Evolutionary conservation across 2,888 invertebrate genomes (phyloP), one percentile per base, ranked within the genome.

Genomic region (Sinodicranocentrus sp.): DNA sequence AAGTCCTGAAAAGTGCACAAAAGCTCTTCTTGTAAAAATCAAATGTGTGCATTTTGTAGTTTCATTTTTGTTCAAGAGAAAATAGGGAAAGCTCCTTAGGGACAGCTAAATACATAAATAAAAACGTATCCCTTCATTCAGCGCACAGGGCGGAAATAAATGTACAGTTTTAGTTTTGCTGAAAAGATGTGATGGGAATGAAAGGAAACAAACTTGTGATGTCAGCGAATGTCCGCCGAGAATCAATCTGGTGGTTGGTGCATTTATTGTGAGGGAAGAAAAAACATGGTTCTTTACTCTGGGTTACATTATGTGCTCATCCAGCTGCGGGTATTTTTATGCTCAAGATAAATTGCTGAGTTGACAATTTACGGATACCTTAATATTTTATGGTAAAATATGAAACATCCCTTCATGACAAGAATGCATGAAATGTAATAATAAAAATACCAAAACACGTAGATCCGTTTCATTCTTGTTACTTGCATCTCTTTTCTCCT

Each of bases 321-420:
- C 39, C 13, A 5, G 19, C 19, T 52, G 19, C 52, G 19, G n/a
- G 19, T 80, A 43, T 70, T 82, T 67, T 43, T 80, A 72, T 73
- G 68, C 23, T 75, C 26, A 65, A 59, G 82, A 82, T 82, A 76
- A 82, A 82, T 82, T 71, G 82, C 82, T 76, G 82, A 82, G 68
- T 75, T 82, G 82, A 75, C 82, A 75, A 73, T 73, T 82, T 54
- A 26, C 59, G 63, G 72, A 72, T 72, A 43, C 72, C 19, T 61
- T 61, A 78, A 61, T 77, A 57, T 43, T 39, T 28, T 23, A 17
- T 8, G 26, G 25, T 2, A 63, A 68, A 43, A 65, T 72, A 48
- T 71, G 71, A 71, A 71, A 39, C 52, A 39, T 78, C 70, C 19
- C 71, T 33, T 23, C 72, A 79, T 72, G 79, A 65, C 61, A 79